A percentile compares a stretch with the other conserved stretches of the same genome.
Evolutionary conservation across 2,113 vertebrate genomes (phyloP).

Genomic region (Gasterosteus nipponicus): DNA sequence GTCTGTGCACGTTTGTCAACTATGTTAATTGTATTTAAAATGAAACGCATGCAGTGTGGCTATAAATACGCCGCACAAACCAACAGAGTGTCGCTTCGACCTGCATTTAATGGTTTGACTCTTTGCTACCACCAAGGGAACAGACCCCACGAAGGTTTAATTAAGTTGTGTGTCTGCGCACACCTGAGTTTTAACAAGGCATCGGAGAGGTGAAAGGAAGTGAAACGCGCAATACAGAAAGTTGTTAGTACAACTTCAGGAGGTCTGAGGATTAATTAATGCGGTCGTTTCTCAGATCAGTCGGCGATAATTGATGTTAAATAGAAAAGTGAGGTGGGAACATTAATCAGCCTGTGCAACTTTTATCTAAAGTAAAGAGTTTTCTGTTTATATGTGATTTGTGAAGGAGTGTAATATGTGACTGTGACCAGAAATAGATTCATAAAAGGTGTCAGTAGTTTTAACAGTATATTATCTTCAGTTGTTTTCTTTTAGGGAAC

Average conservation of each 20-base stretch:
- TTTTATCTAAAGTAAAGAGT: not conserved
- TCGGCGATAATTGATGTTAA: constrained; percentile 36
- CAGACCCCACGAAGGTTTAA: constrained; percentile 59
- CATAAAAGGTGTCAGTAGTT: not conserved
- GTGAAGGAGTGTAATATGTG: not conserved
- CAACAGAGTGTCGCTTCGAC: constrained; percentile 13
- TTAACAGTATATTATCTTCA: not conserved
- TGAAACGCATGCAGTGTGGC: not conserved
- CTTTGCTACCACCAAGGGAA: constrained; percentile 34
- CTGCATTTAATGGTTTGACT: constrained; percentile 40
- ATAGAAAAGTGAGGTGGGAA: not conserved
- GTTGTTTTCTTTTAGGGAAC: not conserved
- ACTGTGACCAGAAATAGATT: not conserved
- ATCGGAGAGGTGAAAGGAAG: constrained; percentile 23
- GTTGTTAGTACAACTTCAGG: constrained; percentile 62
- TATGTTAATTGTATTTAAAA: not conserved
- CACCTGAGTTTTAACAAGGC: constrained; percentile 11
- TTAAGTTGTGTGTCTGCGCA: constrained; percentile 39
- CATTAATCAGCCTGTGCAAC: constrained; percentile 16
- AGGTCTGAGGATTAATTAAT: constrained; percentile 63
- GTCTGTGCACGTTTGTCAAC: not conserved
- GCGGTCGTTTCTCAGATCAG: constrained; percentile 23
- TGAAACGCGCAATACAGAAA: constrained; percentile 24
- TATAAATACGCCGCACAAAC: constrained; percentile 24
- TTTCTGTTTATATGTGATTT: not conserved